Base-by-base conservation (phyloP, 2,113 vertebrate species). In the Charadrius vociferus region DNA sequence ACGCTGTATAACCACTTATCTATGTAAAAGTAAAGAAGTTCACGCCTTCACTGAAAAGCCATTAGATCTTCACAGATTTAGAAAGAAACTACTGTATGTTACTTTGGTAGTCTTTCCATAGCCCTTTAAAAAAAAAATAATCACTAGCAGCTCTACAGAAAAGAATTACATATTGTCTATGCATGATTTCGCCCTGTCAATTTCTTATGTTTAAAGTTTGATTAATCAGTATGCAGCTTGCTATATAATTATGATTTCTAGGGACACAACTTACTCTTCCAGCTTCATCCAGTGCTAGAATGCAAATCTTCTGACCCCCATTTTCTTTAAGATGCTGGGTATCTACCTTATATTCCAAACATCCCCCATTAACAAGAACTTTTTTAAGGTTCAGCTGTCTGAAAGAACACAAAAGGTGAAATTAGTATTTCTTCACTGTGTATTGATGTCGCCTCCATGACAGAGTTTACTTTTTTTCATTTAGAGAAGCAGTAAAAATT, bases 301-400 rank as follows among this genome's bases (percentile, higher is more conserved):
- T 98, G 72, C 98, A 97, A 73, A 99, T 98, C 95, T 99, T 99
- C 74, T 99, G 98, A 73, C 98, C 99, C 27, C 98, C 99, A 61
- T 98, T 99, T 95, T 99, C 99, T 62, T 98, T 97, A 50, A 99
- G 98, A 91, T 99, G 95, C 92, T 99, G 98, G 34, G 99, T 98
- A 97, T 99, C 98, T 73, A 99, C 98, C n/a, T 99, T 99, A 91
- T 99, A 99, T 94, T 99, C 99, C 97, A 99, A 98, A 96, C 94
- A 97, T 39, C 99, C 99, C 5, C 99, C 99, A 81, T 97, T 99
- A 43, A 99, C 99, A 95, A 99, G 98, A 94, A 99, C 98, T 94
- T 99, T 99, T 97, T 98, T 99, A 95, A 99, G 98, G 95, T 99
- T 99, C 77, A 99, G 97, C 68, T 99, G 99, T 95, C 99, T 99